Evolutionary conservation across 1,140 invertebrate species (phyloP).

Genomic region (Eubasilissa regina): DNA sequence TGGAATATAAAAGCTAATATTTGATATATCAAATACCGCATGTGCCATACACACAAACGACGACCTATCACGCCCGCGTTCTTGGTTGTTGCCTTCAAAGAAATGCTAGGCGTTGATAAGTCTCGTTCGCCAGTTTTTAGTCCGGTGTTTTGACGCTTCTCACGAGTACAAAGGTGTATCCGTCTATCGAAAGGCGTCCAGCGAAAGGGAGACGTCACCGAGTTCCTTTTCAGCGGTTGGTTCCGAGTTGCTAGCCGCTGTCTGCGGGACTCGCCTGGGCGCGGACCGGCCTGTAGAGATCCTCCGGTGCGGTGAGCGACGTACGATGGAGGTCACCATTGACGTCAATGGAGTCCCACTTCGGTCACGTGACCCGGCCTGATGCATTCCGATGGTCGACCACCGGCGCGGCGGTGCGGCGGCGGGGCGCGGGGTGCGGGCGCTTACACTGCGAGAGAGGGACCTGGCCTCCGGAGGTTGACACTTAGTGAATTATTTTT

Average conservation of each 20-base stretch:
- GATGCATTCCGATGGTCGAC: conserved; percentile 37
- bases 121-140: neutral
- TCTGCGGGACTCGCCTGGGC: neutral
- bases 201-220: neutral
- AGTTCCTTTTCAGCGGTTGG: conserved; percentile 14
- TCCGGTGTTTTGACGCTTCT: conserved; percentile 6
- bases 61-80: neutral
- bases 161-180: neutral
- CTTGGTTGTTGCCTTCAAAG: conserved; percentile 14
- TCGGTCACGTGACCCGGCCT: conserved; percentile 42
- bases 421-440: no score
- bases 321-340: conserved; percentile 58
- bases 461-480: neutral
- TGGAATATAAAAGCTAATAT: conserved; percentile 1
- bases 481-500: neutral
- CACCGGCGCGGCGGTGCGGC: conserved; percentile 13
- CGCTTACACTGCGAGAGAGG: neutral
- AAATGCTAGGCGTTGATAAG: conserved; percentile 29
- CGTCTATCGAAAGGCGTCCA: no score
- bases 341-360: conserved; percentile 56
- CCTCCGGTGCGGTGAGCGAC: conserved; percentile 36
- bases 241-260: neutral
- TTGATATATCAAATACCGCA: neutral
- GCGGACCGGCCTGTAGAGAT: conserved; percentile 16
- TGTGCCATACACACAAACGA: neutral